These are phyloP conservation scores for Scophthalmus maximus DNA, from an alignment of 2,113 vertebrate genomes.

Conservation along the genomic window DNA sequence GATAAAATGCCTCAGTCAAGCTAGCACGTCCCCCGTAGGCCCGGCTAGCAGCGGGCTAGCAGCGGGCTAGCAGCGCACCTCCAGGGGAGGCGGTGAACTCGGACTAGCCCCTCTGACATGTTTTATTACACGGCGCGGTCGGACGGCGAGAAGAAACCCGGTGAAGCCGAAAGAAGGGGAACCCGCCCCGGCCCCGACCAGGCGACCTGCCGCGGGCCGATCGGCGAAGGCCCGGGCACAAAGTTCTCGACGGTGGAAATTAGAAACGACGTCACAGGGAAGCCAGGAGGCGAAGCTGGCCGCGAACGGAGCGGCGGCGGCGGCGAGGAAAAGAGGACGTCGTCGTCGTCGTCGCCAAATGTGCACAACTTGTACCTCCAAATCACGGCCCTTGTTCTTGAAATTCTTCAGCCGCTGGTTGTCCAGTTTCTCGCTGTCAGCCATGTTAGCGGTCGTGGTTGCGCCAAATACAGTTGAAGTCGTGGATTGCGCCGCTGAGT, in stretches of 20 bases:
- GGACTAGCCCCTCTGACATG: slow-evolving; percentile 41
- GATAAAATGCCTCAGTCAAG: slow-evolving; percentile 30
- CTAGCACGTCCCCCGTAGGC: slow-evolving; percentile 65
- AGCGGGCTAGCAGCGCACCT: slow-evolving; percentile 21
- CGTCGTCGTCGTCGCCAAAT: slow-evolving; percentile 58
- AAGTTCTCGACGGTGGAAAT: slow-evolving; percentile 75
- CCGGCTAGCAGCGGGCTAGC: slow-evolving; percentile 61
- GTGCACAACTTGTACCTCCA: slow-evolving; percentile 87
- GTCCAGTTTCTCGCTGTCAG: slow-evolving; percentile 97
- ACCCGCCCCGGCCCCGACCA: background rate
- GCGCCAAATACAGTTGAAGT: slow-evolving; percentile 36
- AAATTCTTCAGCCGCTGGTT: slow-evolving; percentile 98
- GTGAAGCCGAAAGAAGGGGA: background rate
- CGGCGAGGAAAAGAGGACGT: slow-evolving; percentile 43
- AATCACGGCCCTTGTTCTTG: slow-evolving; percentile 97
- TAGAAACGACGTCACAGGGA: slow-evolving; percentile 88
- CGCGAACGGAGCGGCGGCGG: slow-evolving; percentile 45
- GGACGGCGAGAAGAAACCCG: background rate
- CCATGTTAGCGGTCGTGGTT: slow-evolving; percentile 84
- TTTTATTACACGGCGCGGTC: slow-evolving; percentile 52
- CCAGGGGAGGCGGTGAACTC: slow-evolving; percentile 51
- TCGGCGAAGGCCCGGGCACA: slow-evolving; percentile 29
- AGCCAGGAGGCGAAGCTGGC: slow-evolving; percentile 61
- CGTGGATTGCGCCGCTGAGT: slow-evolving; percentile 53
- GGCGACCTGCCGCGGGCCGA: fast-evolving